Evolutionary conservation across 2,113 vertebrate species (phyloP).

Genomic region (Phalacrocorax brasilianus): DNA sequence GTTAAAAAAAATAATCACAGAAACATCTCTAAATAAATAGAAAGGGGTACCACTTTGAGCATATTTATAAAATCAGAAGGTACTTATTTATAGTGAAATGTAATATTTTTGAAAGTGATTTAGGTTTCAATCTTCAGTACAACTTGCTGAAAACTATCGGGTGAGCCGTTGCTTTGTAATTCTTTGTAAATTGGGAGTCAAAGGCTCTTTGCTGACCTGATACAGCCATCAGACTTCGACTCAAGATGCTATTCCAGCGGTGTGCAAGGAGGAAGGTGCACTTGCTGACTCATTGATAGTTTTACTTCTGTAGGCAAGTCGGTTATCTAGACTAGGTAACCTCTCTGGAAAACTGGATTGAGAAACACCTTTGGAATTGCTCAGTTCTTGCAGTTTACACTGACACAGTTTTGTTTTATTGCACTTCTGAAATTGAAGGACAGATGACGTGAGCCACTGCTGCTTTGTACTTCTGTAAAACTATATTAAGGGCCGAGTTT

Average conservation of each 20-base stretch:
- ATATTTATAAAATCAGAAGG: not conserved
- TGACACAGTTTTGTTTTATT: not conserved
- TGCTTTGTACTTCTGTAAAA: not conserved
- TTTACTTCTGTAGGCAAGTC: not conserved
- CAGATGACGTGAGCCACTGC: not conserved
- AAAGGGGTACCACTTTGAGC: not conserved
- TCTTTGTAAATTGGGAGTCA: not conserved
- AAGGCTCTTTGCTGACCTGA: not conserved
- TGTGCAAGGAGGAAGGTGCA: not conserved
- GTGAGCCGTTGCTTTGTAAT: not conserved
- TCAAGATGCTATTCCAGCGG: not conserved
- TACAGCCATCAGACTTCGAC: not conserved
- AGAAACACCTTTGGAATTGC: not conserved
- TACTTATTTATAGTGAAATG: not conserved
- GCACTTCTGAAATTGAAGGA: not conserved
- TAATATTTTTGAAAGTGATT: not conserved
- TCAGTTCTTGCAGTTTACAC: not conserved
- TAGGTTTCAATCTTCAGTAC: not conserved
- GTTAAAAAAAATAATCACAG: conserved; percentile 38
- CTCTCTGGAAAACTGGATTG: not conserved
- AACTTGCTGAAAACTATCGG: not conserved
- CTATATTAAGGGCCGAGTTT: accelerated
- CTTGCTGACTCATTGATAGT: accelerated
- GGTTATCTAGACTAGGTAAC: not conserved
- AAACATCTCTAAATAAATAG: conserved; percentile 67